Evolutionary conservation across 2,113 vertebrate species (phyloP), one percentile per base, ranked within the genome.

Genomic region (Campylomormyrus tamandua): DNA sequence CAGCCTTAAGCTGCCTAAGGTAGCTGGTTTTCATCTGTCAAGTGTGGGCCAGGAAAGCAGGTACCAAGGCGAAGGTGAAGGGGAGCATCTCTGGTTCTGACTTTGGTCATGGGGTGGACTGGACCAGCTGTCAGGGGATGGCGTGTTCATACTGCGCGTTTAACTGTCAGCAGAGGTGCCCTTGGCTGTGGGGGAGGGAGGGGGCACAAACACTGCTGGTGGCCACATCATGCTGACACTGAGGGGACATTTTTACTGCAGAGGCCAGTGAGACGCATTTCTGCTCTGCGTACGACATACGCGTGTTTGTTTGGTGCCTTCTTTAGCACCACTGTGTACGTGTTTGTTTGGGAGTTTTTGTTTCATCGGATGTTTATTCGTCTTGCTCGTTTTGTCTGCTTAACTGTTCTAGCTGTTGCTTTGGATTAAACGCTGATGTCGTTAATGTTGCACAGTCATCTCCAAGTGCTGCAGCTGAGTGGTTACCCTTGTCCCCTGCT

Each of bases 361-460:
- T 91, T 91, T 89, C 70, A 3, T 39, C 15, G 17, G 35, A 19
- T 39, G 27, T 91, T 91, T 91, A 74, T 85, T 91, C 9, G 62
- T 88, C 42, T 80, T 17, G 15, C 91, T 88, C 50, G 21, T 83
- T 83, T 88, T n/a, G 89, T 90, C 42, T 45, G n/a, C n/a, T 80
- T 80, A 17, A 80, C 19, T 13, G 15, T 2, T 39, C 31, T 17
- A 5, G 31, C 31, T 13, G 31, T 77, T 27, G 70, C 91, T 66
- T 83, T 48, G 74, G 88, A 7, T 83, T 83, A 31, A 66, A 66
- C n/a, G 9, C 62, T 5, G 62, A 66, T 70, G 62, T 11, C n/a
- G 3, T 70, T 27, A 31, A 62, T n/a, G 56, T 62, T 9, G 24
- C 53, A 1, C 17, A 21, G 17, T 4, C 19, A 21, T 66, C 58